Percentiles rank a stretch among this genome's conserved stretches.
Conservation (phyloP, 1,140 invertebrate species). For the Lethrus apterus region DNA sequence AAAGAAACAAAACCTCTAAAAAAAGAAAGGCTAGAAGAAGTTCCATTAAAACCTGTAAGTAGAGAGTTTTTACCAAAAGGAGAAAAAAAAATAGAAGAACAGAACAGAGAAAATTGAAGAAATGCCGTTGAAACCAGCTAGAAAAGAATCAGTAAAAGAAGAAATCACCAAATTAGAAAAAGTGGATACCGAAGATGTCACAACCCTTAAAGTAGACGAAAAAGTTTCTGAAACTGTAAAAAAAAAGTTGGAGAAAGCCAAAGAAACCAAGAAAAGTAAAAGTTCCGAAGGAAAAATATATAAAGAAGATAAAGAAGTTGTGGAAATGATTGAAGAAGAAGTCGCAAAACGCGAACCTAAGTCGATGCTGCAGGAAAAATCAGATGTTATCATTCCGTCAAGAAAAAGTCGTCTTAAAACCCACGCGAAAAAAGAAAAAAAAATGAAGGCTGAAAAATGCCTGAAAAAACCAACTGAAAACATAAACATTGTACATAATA, state of each 20-base stretch:
- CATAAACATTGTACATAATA: too few species aligned
- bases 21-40: neutral
- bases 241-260: slow-evolving; percentile 21
- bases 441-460: slow-evolving; percentile 32
- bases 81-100: slow-evolving; percentile 4
- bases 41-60: slow-evolving; percentile 13
- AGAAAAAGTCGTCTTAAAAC: slow-evolving; percentile 42
- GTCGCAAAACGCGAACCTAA: slow-evolving; percentile 35
- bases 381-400: slow-evolving; percentile 23
- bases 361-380: slow-evolving; percentile 40
- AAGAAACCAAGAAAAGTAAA: slow-evolving; percentile 19
- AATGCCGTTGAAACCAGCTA: slow-evolving; percentile 38
- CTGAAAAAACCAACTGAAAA: too few species aligned
- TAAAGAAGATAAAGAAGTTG: slow-evolving; percentile 26
- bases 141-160: slow-evolving; percentile 28
- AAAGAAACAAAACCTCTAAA: neutral
- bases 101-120: slow-evolving; percentile 15
- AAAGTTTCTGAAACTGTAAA: slow-evolving; percentile 8
- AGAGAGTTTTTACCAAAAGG: slow-evolving; percentile 22
- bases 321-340: slow-evolving; percentile 46
- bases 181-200: slow-evolving; percentile 35
- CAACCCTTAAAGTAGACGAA: slow-evolving; percentile 27
- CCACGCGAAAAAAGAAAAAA: slow-evolving; percentile 36
- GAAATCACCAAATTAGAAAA: slow-evolving; percentile 24
- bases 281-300: too few species aligned